Percentiles rank a stretch among this genome's conserved stretches.
phyloP scores from a whole-genome alignment of 2,113 vertebrate species.

The Australoheros scitulus region DNA sequence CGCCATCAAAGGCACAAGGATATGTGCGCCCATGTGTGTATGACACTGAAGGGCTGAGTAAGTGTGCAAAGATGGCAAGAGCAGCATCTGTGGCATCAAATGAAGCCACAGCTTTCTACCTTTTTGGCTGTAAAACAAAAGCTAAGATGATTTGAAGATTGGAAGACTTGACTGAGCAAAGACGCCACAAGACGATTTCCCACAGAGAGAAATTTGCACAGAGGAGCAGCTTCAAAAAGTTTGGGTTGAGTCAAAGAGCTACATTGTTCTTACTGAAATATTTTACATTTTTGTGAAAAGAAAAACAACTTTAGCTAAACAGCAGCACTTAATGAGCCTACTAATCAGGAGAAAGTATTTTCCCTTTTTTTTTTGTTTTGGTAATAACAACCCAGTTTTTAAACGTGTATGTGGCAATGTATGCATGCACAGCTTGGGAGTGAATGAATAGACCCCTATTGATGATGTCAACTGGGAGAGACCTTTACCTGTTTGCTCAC shows the following conservation, averaged over 20 bases:
- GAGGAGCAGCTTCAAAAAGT: conserved; percentile 30
- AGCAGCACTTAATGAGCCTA: not conserved
- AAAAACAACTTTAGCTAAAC: not conserved
- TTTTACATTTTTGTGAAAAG: not conserved
- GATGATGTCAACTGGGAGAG: not conserved
- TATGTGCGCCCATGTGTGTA: not conserved
- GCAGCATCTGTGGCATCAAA: conserved; percentile 28
- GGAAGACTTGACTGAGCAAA: conserved; percentile 38
- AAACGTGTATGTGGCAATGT: not conserved
- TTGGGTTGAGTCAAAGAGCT: not conserved
- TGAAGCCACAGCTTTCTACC: conserved; percentile 13
- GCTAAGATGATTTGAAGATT: conserved; percentile 24
- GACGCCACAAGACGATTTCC: conserved; percentile 28
- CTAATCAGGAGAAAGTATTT: not conserved
- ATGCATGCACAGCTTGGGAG: not conserved
- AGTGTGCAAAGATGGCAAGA: not conserved
- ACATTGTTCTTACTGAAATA: not conserved
- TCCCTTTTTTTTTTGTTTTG: not conserved
- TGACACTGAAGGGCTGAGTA: conserved; percentile 21
- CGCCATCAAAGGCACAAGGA: conserved; percentile 43
- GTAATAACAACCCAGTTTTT: not conserved
- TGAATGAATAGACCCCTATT: not conserved
- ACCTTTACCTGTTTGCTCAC: not conserved
- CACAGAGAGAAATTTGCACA: conserved; percentile 14
- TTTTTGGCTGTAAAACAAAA: conserved; percentile 29